Base-by-base conservation (phyloP, 1,140 invertebrate genomes). In the Pseudomyrmex pallidus region DNA sequence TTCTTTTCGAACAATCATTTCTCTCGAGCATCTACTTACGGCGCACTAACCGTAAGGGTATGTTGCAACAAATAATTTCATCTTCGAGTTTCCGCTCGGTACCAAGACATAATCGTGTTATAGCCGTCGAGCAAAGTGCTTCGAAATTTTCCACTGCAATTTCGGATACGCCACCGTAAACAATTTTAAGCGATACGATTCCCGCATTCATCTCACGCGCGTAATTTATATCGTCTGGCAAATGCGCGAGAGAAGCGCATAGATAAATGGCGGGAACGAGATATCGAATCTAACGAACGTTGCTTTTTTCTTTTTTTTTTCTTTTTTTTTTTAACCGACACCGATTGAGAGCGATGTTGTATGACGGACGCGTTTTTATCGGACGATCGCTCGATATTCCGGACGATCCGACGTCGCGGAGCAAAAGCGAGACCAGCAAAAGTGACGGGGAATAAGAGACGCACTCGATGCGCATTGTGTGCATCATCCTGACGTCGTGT, bases 351-450 rank as follows among this genome's bases (percentile, higher is more conserved):
- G 59, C 10, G 50, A 63, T 5, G 50, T 68, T 17, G 15, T 15
- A n/a, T 52, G 66, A 46, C 74, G 57, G 59, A 76, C 64, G 77
- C 52, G 63, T 46, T 63, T 54, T 48, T 35, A 63, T 74, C 48
- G 17, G 83, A 46, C 68, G 77, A 67, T 62, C 22, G 78, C 44
- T 86, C 78, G 57, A 86, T 86, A 86, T 35, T 59, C 52, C 61
- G n/a, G 12, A 66, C 64, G 77, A 87, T 87, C 72, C 85, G 85
- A 86, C 85, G 86, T 77, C 64, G 66, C 86, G 35, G 35, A 35
- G 35, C 35, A 35, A 35, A 35, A 5, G 63, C 74, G 54, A 44
- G 77, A 57, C 17, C 20, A 13, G 15, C 54, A 46, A 46, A 35
- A 22, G 52, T 54, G 54, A 44, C 3, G 56, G 17, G 20, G 7